A percentile compares a stretch with the other conserved stretches of the same genome.
Evolutionary conservation across 2,888 invertebrate species (phyloP).

Genomic region (Aleiodes testaceus): DNA sequence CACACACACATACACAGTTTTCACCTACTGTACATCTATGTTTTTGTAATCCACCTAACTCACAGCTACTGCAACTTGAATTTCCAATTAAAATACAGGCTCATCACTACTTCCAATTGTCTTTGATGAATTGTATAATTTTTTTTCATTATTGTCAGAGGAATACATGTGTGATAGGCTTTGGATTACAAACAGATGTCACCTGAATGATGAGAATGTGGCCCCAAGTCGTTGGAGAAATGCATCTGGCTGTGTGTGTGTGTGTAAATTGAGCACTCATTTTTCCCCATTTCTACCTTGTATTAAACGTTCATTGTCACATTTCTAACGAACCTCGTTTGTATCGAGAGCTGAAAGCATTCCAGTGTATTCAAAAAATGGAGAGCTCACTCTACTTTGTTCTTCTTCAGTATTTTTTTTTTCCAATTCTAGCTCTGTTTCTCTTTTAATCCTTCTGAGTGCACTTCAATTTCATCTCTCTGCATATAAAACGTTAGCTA

Average conservation of each 20-base stretch:
- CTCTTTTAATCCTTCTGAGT: constrained; percentile 19
- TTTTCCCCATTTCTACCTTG: constrained; percentile 5
- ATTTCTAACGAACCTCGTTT: neutral
- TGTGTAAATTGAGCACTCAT: constrained; percentile 5
- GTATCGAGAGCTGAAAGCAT: constrained; percentile 15
- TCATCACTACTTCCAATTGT: neutral
- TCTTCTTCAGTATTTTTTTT: neutral
- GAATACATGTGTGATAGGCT: neutral
- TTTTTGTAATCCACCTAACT: constrained; percentile 4
- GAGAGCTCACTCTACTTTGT: constrained; percentile 2
- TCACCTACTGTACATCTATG: constrained; percentile 8
- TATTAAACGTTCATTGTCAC: constrained; percentile 20
- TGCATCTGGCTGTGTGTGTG: constrained; percentile 17
- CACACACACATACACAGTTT: neutral
- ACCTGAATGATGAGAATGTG: neutral
- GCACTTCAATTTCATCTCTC: constrained; percentile 15
- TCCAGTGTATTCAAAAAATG: constrained; percentile 10
- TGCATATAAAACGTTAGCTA: neutral
- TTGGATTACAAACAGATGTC: constrained; percentile 15
- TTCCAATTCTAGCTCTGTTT: constrained; percentile 21
- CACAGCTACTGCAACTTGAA: neutral
- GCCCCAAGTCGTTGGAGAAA: constrained; percentile 18
- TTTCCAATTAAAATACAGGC: constrained; percentile 11
- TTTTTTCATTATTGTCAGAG: constrained; percentile 28
- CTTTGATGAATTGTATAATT: neutral